A percentile compares a stretch with the other conserved stretches of the same genome.
Evolutionary conservation across 2,113 vertebrate species (phyloP).

Genomic region (Coturnix japonica): DNA sequence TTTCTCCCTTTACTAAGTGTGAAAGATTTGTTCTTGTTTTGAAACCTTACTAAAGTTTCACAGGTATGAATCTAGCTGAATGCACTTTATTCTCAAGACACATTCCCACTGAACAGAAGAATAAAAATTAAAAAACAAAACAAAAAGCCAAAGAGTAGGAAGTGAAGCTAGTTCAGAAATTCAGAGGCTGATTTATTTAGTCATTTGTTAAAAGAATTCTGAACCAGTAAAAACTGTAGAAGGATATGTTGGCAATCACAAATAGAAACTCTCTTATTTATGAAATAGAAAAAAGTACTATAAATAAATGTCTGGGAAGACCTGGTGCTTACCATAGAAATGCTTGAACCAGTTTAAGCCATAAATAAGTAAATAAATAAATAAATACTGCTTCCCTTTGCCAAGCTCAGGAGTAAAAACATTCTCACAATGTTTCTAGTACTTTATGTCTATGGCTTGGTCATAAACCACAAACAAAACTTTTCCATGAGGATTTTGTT

Average conservation of each 20-base stretch:
- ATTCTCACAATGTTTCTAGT: constrained; percentile 35
- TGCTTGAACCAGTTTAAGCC: not conserved
- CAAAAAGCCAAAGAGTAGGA: not conserved
- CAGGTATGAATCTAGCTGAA: not conserved
- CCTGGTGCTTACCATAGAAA: not conserved
- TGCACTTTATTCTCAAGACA: not conserved
- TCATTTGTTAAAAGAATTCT: not conserved
- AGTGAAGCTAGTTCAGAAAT: not conserved
- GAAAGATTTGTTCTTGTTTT: not conserved
- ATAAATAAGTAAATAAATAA: constrained; percentile 26
- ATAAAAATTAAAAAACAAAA: not conserved
- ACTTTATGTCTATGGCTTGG: constrained; percentile 4
- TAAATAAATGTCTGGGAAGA: constrained; percentile 15
- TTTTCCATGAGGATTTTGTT: constrained; percentile 40
- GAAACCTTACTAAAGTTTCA: not conserved
- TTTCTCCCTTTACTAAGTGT: not conserved
- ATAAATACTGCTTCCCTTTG: constrained; percentile 6
- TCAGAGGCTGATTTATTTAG: not conserved
- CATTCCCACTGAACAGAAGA: not conserved
- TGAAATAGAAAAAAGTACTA: not conserved
- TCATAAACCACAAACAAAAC: constrained; percentile 54
- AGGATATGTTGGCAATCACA: not conserved
- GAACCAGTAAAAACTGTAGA: not conserved
- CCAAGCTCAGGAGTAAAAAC: not conserved
- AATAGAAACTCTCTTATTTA: not conserved